These are phyloP conservation scores for Typhlichthys subterraneus DNA, from an alignment of 2,797 vertebrate genomes.

Conservation along the genomic window DNA sequence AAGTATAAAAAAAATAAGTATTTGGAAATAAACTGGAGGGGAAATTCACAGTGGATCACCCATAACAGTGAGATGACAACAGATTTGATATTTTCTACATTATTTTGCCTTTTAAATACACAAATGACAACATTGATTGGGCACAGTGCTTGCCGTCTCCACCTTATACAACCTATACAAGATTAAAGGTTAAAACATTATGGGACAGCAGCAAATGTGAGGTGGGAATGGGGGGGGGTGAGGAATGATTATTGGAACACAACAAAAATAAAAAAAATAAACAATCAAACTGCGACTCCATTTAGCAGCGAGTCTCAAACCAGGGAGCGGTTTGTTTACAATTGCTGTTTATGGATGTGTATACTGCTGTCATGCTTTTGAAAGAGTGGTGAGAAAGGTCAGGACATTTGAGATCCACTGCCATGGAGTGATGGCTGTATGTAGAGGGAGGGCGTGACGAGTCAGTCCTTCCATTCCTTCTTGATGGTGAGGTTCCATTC, in stretches of 20 bases:
- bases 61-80: constrained; percentile 42
- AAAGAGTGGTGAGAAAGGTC: too few species aligned
- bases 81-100: constrained; percentile 21
- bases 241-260: constrained; percentile 42
- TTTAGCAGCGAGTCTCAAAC: not conserved
- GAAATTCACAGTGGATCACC: constrained; percentile 39
- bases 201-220: not conserved
- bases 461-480: constrained; percentile 95
- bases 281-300: not conserved
- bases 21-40: constrained; percentile 2
- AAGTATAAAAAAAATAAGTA: constrained; percentile 29
- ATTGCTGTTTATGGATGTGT: too few species aligned
- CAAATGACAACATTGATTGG: constrained; percentile 69
- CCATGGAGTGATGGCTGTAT: constrained; percentile 19
- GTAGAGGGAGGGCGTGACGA: constrained; percentile 30
- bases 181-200: constrained; percentile 47
- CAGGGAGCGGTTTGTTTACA: too few species aligned
- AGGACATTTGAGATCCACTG: constrained; percentile 18
- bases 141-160: constrained; percentile 66
- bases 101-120: constrained; percentile 48
- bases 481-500: constrained; percentile 95
- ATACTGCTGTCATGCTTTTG: too few species aligned
- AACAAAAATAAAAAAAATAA: not conserved
- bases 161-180: constrained; percentile 37
- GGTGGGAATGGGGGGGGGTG: not conserved